These are phyloP conservation scores for Brachycybe producta DNA, from an alignment of 2,888 invertebrate genomes.

Conservation along the genomic window DNA sequence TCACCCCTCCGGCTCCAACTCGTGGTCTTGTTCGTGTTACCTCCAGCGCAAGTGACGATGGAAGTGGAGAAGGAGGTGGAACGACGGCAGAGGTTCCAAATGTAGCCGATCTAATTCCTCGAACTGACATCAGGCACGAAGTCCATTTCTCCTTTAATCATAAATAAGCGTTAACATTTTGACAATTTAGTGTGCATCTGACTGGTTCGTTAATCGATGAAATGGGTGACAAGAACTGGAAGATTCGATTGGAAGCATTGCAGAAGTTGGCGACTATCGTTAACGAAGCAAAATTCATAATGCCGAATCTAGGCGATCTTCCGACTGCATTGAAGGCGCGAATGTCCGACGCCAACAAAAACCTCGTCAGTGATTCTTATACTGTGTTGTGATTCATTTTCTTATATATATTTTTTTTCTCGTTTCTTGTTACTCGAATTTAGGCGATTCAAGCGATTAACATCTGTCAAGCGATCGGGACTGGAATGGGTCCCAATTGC, in stretches of 20 bases:
- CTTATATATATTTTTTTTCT: background rate
- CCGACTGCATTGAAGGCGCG: conserved; percentile 64
- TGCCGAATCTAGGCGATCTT: conserved; percentile 67
- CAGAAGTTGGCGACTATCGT: conserved; percentile 58
- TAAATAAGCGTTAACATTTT: conserved; percentile 4
- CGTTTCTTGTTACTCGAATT: background rate
- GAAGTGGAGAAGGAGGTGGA: conserved; percentile 37
- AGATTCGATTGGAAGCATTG: conserved; percentile 61
- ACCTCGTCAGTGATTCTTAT: conserved; percentile 41
- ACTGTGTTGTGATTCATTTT: background rate
- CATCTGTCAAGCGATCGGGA: conserved; percentile 67
- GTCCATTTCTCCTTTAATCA: background rate
- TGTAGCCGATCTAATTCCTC: conserved; percentile 56
- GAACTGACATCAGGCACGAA: conserved; percentile 54
- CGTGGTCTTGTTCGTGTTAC: conserved; percentile 40
- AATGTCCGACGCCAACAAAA: conserved; percentile 79
- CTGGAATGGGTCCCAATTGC: conserved; percentile 67
- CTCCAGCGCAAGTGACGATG: conserved; percentile 37
- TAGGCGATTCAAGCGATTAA: conserved; percentile 63
- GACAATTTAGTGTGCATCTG: conserved; percentile 47
- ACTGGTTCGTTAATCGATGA: conserved; percentile 67
- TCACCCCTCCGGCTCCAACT: conserved; percentile 60
- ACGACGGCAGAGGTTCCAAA: conserved; percentile 32
- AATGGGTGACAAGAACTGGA: conserved; percentile 85
- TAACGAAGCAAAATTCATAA: conserved; percentile 63